phyloP scores from a whole-genome alignment of 2,797 vertebrate genomes.

The Hemibagrus guttatus region DNA sequence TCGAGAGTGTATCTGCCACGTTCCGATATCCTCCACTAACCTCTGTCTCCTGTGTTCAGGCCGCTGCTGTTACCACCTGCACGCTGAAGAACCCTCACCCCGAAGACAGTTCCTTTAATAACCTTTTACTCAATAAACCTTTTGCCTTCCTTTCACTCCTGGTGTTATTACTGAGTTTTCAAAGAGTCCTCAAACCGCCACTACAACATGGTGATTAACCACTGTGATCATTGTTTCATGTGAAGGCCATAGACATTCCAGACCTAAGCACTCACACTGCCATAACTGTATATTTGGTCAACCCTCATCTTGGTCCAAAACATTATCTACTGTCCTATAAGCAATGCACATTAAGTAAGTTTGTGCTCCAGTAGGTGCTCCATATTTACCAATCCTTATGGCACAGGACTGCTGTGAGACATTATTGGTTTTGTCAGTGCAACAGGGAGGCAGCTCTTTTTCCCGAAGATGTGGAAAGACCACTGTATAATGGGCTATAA shows the following conservation, averaged over 20 bases:
- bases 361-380: neutral
- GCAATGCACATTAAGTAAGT: neutral
- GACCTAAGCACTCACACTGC: neutral
- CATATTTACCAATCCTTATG: neutral
- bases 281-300: neutral
- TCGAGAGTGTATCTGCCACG: too few relatives aligned
- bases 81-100: too few relatives aligned
- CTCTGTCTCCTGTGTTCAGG: too few relatives aligned
- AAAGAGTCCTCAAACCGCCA: too few relatives aligned
- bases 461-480: neutral
- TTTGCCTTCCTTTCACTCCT: too few relatives aligned
- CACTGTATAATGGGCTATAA: neutral
- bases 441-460: neutral
- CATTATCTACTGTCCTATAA: neutral
- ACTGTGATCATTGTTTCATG: neutral
- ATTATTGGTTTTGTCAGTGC: neutral
- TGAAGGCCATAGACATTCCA: neutral
- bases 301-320: neutral
- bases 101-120: too few relatives aligned
- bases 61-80: too few relatives aligned
- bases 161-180: too few relatives aligned
- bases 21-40: too few relatives aligned
- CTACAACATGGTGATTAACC: neutral
- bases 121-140: too few relatives aligned
- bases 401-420: neutral